Conservation (phyloP, 2,888 invertebrate species). For the Priocnemis perturbator region DNA sequence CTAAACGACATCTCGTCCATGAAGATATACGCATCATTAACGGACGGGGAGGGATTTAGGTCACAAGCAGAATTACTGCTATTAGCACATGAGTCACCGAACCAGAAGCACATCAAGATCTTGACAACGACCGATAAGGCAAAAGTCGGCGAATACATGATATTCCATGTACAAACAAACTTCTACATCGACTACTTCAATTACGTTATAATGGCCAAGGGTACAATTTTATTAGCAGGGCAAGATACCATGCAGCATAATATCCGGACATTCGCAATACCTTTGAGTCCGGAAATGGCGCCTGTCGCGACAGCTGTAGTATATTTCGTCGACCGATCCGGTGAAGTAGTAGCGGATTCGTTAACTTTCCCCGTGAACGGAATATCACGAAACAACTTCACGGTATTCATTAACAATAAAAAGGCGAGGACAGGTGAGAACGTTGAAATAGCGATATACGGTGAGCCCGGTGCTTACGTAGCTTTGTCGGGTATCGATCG, state of each 20-base stretch:
- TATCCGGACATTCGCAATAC: constrained; percentile 88
- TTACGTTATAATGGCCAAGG: constrained; percentile 94
- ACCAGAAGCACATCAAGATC: constrained; percentile 89
- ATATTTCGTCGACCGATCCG: constrained; percentile 89
- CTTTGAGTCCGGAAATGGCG: constrained; percentile 92
- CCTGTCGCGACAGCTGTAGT: constrained; percentile 93
- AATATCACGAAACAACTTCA: constrained; percentile 93
- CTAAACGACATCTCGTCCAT: constrained; percentile 82
- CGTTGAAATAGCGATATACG: constrained; percentile 94
- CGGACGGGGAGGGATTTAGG: constrained; percentile 82
- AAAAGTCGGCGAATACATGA: constrained; percentile 93
- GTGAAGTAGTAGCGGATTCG: constrained; percentile 92
- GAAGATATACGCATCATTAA: constrained; percentile 82
- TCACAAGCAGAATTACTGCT: constrained; percentile 84
- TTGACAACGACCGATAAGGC: constrained; percentile 89
- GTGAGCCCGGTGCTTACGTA: constrained; percentile 96
- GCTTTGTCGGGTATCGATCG: constrained; percentile 93
- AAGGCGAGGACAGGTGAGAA: constrained; percentile 95
- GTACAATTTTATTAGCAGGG: constrained; percentile 89
- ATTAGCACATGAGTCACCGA: constrained; percentile 87
- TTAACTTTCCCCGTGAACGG: constrained; percentile 98
- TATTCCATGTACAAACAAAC: constrained; percentile 95
- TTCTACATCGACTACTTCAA: constrained; percentile 92
- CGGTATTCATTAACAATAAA: constrained; percentile 91
- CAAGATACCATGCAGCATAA: constrained; percentile 88